Conservation (phyloP, 2,797 vertebrate species). For the Betta splendens region DNA sequence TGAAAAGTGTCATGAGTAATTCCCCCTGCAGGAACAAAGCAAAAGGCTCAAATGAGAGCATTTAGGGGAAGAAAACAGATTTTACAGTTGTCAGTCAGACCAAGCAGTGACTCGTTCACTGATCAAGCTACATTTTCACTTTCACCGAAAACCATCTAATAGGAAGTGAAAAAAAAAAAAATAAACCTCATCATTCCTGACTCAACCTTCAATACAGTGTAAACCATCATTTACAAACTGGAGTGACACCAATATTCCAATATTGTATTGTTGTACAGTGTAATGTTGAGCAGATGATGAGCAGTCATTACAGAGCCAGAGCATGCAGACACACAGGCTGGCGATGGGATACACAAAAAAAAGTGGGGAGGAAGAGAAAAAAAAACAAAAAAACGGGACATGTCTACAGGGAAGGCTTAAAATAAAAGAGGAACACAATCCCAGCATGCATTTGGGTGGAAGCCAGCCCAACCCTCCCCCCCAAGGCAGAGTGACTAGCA, state of each 20-base stretch:
- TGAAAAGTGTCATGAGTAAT: conserved; percentile 99
- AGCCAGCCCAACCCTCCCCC: conserved; percentile 61
- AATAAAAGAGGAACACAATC: conserved; percentile 86
- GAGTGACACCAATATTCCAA: conserved; percentile 24
- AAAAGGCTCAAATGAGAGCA: conserved; percentile 24
- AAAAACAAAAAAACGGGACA: conserved; percentile 80
- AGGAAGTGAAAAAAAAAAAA: conserved; percentile 3
- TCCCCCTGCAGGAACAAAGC: conserved; percentile 83
- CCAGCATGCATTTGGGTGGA: conserved; percentile 82
- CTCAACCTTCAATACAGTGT: neutral
- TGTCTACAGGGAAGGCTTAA: conserved; percentile 87
- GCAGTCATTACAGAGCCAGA: conserved; percentile 35
- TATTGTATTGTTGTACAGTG: conserved; percentile 19
- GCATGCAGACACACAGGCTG: conserved; percentile 40
- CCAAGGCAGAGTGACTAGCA: conserved; percentile 65
- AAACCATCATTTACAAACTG: conserved; percentile 9
- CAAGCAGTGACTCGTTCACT: conserved; percentile 29
- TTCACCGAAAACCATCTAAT: no score
- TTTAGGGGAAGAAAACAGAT: conserved; percentile 27
- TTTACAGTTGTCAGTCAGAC: conserved; percentile 30
- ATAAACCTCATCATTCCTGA: neutral
- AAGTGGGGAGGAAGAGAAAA: conserved; percentile 43
- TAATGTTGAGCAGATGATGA: conserved; percentile 35
- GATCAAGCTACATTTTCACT: conserved; percentile 18
- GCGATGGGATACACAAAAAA: conserved; percentile 60